phyloP scores from a whole-genome alignment of 2,888 invertebrate species.

The Dynastes grantii region DNA sequence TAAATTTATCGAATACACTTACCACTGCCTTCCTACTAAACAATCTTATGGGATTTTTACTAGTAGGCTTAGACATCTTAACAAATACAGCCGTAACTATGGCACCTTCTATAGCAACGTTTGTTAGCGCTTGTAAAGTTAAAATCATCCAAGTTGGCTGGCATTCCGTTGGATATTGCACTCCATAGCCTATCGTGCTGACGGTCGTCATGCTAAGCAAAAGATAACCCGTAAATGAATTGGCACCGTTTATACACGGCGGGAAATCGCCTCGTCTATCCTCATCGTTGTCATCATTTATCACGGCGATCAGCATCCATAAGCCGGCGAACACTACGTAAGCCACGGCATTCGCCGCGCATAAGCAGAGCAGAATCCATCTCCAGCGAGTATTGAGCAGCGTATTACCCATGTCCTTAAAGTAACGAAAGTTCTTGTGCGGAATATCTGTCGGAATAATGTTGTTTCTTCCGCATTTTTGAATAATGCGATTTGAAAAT shows the following conservation, averaged over 20 bases:
- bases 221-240: slow-evolving; percentile 63
- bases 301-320: slow-evolving; percentile 55
- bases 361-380: slow-evolving; percentile 74
- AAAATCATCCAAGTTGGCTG: slow-evolving; percentile 60
- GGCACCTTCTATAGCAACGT: slow-evolving; percentile 65
- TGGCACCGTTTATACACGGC: slow-evolving; percentile 62
- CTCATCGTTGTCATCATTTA: slow-evolving; percentile 51
- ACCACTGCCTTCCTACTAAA: slow-evolving; percentile 85
- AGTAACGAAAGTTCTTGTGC: slow-evolving; percentile 61
- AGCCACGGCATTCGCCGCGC: slow-evolving; percentile 62
- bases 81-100: slow-evolving; percentile 75
- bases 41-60: slow-evolving; percentile 65
- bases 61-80: slow-evolving; percentile 77
- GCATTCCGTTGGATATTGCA: slow-evolving; percentile 63
- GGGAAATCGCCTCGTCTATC: slow-evolving; percentile 47
- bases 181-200: slow-evolving; percentile 65
- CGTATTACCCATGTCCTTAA: slow-evolving; percentile 76
- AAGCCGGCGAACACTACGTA: slow-evolving; percentile 55
- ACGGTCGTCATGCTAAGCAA: slow-evolving; percentile 65
- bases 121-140: slow-evolving; percentile 62
- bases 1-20: slow-evolving; percentile 62
- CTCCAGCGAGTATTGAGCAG: slow-evolving; percentile 84
- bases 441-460: slow-evolving; percentile 53
- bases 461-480: slow-evolving; percentile 67
- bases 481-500: slow-evolving; percentile 68